Evolutionary conservation across 2,113 vertebrate species (phyloP), one percentile per base, ranked within the genome.

Genomic region (Atlantisia rogersi): DNA sequence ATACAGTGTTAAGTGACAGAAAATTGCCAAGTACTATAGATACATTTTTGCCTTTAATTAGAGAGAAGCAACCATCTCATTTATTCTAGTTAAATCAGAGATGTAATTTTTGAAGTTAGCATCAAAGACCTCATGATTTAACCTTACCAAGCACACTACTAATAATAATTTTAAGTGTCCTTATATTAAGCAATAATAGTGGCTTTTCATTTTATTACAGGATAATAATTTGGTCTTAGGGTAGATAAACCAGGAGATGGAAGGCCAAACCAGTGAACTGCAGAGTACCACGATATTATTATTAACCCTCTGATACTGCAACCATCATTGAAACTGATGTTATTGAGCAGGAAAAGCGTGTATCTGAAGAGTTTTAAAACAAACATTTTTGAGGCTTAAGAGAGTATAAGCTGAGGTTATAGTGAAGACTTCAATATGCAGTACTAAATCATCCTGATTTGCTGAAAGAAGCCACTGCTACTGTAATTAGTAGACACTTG

Each of bases 11-110:
- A 97, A 95, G 84, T 95, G 89, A 87, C 76, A 95, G 90, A 94
- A 96, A 95, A 97, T 96, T 96, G 70, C 93, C 4, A 55, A 84
- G 87, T 90, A 65, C 76, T 88, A 88, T 69, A 94, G 86, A 90
- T 90, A 93, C 11, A 50, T 68, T 95, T 96, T 92, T 94, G 86
- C 44, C 65, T 97, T 95, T 96, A 97, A 97, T 97, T 97, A 94
- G 68, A 78, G 86, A 86, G 90, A 90, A 94, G 91, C 79, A 92
- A 88, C 84, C 79, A n/a, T 96, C 84, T 97, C 76, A 95, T 97
- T 97, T 97, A 95, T 92, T 90, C 63, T 78, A 89, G 82, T 79
- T 91, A 78, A 94, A 92, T 76, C 26, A 2, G 82, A 92, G 80
- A 88, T 58, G 48, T 88, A 92, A 94, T 95, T 95, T 97, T 94